These are phyloP conservation scores for Limnephilus lunatus DNA, from an alignment of 2,888 invertebrate genomes.

Conservation along the genomic window DNA sequence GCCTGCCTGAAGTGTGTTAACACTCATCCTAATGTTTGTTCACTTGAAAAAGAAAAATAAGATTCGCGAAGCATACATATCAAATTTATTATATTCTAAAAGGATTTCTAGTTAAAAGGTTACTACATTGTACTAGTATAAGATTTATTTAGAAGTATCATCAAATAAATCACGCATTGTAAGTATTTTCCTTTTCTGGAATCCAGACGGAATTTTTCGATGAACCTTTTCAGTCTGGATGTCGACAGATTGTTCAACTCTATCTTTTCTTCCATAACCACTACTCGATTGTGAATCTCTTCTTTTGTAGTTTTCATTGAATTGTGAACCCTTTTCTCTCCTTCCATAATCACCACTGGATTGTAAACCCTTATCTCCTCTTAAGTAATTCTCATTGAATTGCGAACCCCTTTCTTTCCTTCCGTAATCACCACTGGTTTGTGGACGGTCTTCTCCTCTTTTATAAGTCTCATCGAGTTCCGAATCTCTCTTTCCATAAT, in stretches of 20 bases:
- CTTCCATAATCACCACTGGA: neutral
- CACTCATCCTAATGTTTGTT: no score
- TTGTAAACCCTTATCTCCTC: neutral
- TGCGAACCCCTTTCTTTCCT: neutral
- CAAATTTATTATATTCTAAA: neutral
- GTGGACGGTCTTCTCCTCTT: neutral
- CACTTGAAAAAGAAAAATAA: neutral
- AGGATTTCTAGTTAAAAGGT: neutral
- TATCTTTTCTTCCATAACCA: neutral
- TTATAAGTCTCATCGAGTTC: neutral
- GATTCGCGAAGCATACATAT: neutral
- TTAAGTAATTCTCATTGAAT: neutral
- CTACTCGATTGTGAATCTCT: neutral
- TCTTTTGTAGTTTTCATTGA: neutral
- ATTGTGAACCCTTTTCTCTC: neutral
- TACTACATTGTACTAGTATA: neutral
- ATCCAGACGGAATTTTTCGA: constrained; percentile 31
- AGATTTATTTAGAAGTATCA: constrained; percentile 28
- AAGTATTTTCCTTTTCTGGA: constrained; percentile 38
- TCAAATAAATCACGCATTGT: constrained; percentile 45
- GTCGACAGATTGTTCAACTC: neutral
- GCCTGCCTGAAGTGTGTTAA: no score
- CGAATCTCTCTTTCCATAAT: neutral
- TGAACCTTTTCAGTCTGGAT: constrained; percentile 3
- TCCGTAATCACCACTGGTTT: neutral